Percentiles rank a stretch among this genome's conserved stretches.
Evolutionary conservation across 2,113 vertebrate species (phyloP).

Genomic region (Nycticorax nycticorax): DNA sequence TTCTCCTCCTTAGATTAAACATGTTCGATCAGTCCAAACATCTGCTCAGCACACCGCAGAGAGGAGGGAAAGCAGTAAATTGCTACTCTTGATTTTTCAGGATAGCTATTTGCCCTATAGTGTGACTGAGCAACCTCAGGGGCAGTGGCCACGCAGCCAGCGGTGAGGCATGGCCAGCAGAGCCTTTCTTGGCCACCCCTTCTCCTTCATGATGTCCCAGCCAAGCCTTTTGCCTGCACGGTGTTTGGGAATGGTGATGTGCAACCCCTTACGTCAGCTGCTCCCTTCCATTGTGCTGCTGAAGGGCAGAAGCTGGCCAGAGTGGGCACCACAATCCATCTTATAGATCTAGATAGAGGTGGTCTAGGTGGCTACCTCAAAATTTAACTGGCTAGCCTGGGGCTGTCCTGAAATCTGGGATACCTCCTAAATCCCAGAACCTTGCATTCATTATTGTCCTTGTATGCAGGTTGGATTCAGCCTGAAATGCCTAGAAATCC

Average conservation of each 20-base stretch:
- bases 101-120: fast-evolving
- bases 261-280: neutral
- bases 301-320: neutral
- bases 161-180: neutral
- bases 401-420: neutral
- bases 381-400: neutral
- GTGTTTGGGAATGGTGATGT: neutral
- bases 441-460: neutral
- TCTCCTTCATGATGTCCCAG: neutral
- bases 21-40: neutral
- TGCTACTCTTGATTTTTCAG: neutral
- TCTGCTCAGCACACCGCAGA: neutral
- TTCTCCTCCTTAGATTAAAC: neutral
- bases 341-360: neutral
- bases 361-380: neutral
- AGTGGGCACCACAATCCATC: neutral
- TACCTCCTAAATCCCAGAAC: neutral
- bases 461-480: neutral
- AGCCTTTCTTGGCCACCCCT: neutral
- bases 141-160: neutral
- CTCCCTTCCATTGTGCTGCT: neutral
- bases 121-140: neutral
- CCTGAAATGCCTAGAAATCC: neutral
- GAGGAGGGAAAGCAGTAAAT: neutral
- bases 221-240: neutral